Conservation (phyloP, 2,888 invertebrate genomes). For the Eledona agricola region DNA sequence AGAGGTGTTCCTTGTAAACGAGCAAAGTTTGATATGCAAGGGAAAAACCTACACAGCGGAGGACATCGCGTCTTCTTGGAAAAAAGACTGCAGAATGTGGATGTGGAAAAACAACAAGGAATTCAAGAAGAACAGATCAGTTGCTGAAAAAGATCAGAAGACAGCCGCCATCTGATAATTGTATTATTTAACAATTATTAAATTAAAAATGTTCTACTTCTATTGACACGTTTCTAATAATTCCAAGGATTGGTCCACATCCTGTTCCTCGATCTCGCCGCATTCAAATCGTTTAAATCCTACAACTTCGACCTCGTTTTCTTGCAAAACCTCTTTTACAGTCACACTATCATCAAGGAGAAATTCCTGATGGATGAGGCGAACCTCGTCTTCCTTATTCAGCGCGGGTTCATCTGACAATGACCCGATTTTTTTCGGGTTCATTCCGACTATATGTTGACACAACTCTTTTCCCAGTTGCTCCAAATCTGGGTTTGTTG, state of each 20-base stretch:
- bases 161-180: conserved; percentile 7
- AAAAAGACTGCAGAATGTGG: conserved; percentile 76
- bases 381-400: conserved; percentile 78
- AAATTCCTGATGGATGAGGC: conserved; percentile 88
- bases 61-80: conserved; percentile 73
- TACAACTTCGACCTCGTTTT: conserved; percentile 72
- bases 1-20: conserved; percentile 61
- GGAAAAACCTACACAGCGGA: conserved; percentile 67
- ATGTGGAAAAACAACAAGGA: conserved; percentile 65
- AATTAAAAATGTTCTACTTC: conserved; percentile 39
- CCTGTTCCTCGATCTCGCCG: conserved; percentile 69
- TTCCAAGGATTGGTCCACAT: conserved; percentile 63
- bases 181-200: conserved; percentile 13
- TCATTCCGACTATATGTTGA: conserved; percentile 93
- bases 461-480: conserved; percentile 79
- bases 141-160: conserved; percentile 35
- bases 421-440: conserved; percentile 77
- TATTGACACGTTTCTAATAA: conserved; percentile 72
- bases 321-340: conserved; percentile 76
- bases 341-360: conserved; percentile 79
- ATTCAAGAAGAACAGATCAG: conserved; percentile 50
- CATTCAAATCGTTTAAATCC: conserved; percentile 90
- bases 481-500: conserved; percentile 50
- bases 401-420: conserved; percentile 69
- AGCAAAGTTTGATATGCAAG: conserved; percentile 66